Conservation (phyloP, 2,797 vertebrate genomes). For the Eospalax fontanierii region DNA sequence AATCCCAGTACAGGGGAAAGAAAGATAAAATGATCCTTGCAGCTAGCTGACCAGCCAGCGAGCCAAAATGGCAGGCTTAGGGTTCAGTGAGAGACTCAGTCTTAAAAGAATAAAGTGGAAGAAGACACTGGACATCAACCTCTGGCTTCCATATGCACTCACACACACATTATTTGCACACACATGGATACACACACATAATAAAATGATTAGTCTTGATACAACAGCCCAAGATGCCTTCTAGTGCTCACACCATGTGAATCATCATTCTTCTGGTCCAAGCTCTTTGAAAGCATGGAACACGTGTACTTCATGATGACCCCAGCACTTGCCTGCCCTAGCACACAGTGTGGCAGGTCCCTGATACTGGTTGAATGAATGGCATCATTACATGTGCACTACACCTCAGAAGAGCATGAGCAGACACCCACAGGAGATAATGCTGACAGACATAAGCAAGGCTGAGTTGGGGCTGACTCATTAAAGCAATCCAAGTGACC, state of each 20-base stretch:
- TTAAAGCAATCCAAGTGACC: background rate
- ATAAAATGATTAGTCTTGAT: background rate
- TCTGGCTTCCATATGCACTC: background rate
- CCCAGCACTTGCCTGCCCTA: background rate
- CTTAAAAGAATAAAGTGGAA: no score
- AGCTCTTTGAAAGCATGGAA: background rate
- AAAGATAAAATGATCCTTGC: background rate
- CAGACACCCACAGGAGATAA: background rate
- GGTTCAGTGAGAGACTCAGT: background rate
- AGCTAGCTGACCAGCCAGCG: background rate
- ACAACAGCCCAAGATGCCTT: background rate
- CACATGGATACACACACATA: background rate
- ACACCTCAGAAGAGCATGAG: background rate
- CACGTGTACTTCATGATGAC: background rate
- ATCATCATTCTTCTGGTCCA: background rate
- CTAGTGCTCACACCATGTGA: background rate
- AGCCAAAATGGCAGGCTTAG: background rate
- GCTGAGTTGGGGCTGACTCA: background rate
- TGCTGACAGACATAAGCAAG: background rate
- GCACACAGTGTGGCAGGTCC: background rate
- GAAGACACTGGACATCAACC: background rate
- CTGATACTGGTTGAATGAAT: fast-evolving
- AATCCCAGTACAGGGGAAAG: background rate
- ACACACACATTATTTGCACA: background rate
- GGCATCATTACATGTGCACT: no score